Base-by-base conservation (phyloP, 2,113 vertebrate genomes). In the Emydocephalus ijimae region DNA sequence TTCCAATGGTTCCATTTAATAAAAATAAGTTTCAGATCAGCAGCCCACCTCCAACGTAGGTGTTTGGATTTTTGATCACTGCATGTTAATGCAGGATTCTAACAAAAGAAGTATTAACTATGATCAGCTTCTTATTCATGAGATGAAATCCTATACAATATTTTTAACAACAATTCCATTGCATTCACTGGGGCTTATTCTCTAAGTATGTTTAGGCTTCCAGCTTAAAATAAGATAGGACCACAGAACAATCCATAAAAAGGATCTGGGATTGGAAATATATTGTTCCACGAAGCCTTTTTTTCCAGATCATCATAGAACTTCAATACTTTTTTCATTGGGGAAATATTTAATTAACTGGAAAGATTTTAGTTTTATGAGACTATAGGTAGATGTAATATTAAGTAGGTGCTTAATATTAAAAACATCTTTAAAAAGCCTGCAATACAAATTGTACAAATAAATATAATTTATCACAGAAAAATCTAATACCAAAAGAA, bases 401-500 rank as follows among this genome's bases (percentile, higher is more conserved):
- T 61, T 61, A 26, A 61, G 8, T 24, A 59, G 59, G n/a, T 56
- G 54, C 85, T 50, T 50, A 52, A 87, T 50, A 87, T 50, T 21
- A 90, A 34, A 2, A 34, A 56, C 3, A 34, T 59, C 23, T 89
- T 2, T 23, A n/a, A 21, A 34, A 15, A 1, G 4, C 10, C 1
- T 64, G 56, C n/a, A 11, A 2, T 18, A 23, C 29, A 91, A 43
- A 85, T 85, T 85, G 15, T 55, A 50, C 43, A 85, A 52, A 55
- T 85, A 81, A 45, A 85, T 39, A 43, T 9, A 39, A 4, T 12
- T 43, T 55, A 23, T n/a, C 12, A 24, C 21, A 20, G 26, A 57
- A 86, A 91, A 48, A 64, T 34, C 34, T 93, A n/a, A 61, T 1
- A 1, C 92, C 88, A 94, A 93, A 95, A 96, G 89, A 45, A 69